phyloP scores from a whole-genome alignment of 1,140 invertebrate genomes.

The Dreissena rostriformis region DNA sequence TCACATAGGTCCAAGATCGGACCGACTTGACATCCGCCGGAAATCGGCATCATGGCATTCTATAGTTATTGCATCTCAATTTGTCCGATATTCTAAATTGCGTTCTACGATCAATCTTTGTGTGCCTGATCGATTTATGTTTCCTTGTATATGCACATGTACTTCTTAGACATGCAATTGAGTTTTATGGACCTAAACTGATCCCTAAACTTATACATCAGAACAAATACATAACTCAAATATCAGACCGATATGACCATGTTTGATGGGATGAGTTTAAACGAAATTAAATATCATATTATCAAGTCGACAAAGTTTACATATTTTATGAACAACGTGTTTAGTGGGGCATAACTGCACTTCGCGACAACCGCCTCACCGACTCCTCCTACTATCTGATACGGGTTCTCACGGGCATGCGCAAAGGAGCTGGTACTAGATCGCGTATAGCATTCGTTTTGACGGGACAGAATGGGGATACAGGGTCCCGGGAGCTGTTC shows the following conservation, averaged over 20 bases:
- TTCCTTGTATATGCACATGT: too few relatives aligned
- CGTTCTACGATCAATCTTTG: too few relatives aligned
- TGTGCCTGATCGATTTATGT: too few relatives aligned
- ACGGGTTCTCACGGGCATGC: conserved; percentile 70
- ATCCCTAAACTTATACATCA: too few relatives aligned
- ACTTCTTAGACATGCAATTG: too few relatives aligned
- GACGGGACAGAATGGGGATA: conserved; percentile 65
- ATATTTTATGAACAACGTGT: neutral
- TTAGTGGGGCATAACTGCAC: conserved; percentile 68
- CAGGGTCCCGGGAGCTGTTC: conserved; percentile 58
- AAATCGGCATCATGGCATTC: too few relatives aligned
- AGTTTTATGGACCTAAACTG: too few relatives aligned
- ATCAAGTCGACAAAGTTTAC: neutral
- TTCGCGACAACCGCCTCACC: conserved; percentile 65
- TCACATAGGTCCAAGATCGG: too few relatives aligned
- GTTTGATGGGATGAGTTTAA: too few relatives aligned
- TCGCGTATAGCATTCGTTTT: conserved; percentile 70
- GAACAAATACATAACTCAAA: neutral
- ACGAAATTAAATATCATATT: neutral
- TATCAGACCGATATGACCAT: neutral
- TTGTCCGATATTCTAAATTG: too few relatives aligned
- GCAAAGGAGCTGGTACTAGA: conserved; percentile 64
- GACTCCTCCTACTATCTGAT: conserved; percentile 70
- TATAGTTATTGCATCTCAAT: too few relatives aligned
- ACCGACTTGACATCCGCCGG: too few relatives aligned